Conservation (phyloP, 2,888 invertebrate species). For the Camptogramma bilineatum region DNA sequence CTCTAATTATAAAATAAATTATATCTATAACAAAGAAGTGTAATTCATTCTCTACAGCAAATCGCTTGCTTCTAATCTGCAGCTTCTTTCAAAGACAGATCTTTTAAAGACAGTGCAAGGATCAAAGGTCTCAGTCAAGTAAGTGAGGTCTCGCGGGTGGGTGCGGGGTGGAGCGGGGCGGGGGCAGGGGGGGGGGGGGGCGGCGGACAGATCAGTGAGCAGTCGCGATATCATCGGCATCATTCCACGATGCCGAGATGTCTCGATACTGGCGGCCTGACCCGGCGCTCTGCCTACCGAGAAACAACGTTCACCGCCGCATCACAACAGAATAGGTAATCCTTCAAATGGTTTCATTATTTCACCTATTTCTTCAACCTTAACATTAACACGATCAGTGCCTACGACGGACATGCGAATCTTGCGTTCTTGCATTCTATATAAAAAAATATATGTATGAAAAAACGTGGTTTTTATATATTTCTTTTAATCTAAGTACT, state of each 20-base stretch:
- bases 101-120: neutral
- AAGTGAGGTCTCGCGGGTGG: neutral
- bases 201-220: constrained; percentile 39
- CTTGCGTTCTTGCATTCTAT: too few relatives aligned
- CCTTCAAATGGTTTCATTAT: too few relatives aligned
- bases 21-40: too few relatives aligned
- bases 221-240: constrained; percentile 57
- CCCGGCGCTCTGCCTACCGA: constrained; percentile 7
- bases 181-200: neutral
- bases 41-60: too few relatives aligned
- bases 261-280: constrained; percentile 36
- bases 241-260: constrained; percentile 53
- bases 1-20: too few relatives aligned
- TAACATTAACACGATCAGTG: too few relatives aligned
- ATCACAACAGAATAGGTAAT: neutral
- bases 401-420: too few relatives aligned
- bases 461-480: too few relatives aligned
- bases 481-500: too few relatives aligned
- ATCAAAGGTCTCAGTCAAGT: constrained; percentile 1
- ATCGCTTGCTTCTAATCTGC: neutral
- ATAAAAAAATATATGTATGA: too few relatives aligned
- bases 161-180: neutral
- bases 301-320: neutral
- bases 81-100: neutral
- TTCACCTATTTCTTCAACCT: neutral